Evolutionary conservation across 2,888 invertebrate genomes (phyloP).

Genomic region (Drosophila cyrtoloma): DNA sequence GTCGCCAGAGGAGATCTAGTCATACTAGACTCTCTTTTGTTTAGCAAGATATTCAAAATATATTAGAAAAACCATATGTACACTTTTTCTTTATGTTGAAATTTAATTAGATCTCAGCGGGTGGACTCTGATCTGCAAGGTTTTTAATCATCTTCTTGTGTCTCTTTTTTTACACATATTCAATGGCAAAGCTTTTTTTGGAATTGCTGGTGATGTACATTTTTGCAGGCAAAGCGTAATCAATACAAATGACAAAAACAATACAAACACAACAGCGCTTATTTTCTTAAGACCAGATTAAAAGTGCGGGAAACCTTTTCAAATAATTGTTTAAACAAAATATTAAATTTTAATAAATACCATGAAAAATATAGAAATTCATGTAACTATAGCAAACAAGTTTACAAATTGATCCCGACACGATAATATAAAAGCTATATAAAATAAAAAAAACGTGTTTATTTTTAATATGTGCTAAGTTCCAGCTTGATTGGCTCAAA

Average conservation of each 20-base stretch:
- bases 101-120: background rate
- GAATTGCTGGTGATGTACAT: background rate
- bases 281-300: background rate
- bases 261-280: background rate
- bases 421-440: background rate
- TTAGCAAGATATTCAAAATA: background rate
- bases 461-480: background rate
- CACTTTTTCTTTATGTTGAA: background rate
- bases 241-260: background rate
- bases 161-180: too few species aligned
- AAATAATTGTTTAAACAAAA: slow-evolving; percentile 14
- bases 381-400: slow-evolving; percentile 15
- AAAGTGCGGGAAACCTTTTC: background rate
- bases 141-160: background rate
- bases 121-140: background rate
- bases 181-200: background rate
- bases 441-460: background rate
- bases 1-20: background rate
- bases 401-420: slow-evolving; percentile 9
- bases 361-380: slow-evolving; percentile 11
- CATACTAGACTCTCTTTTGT: background rate
- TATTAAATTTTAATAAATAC: slow-evolving; percentile 21
- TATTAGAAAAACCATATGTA: background rate
- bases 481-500: slow-evolving; percentile 26
- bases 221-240: background rate